phyloP scores from a whole-genome alignment of 2,888 invertebrate species.

The Dugesia japonica region DNA sequence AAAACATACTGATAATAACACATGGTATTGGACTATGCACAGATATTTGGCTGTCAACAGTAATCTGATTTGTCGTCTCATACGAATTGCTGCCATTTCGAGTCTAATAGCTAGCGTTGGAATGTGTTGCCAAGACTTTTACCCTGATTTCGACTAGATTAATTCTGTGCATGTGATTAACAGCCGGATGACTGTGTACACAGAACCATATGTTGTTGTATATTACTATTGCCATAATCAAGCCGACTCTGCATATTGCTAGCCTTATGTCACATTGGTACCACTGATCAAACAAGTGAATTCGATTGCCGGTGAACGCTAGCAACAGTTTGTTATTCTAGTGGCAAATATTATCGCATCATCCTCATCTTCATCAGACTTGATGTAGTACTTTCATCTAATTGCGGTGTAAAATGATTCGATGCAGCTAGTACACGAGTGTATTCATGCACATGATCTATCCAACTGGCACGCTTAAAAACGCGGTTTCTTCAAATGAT shows the following conservation, averaged over 20 bases:
- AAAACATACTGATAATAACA: neutral
- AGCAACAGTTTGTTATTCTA: constrained; percentile 20
- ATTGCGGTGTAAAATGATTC: constrained; percentile 15
- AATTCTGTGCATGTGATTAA: neutral
- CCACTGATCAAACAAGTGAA: constrained; percentile 14
- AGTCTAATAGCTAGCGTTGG: neutral
- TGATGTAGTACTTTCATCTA: constrained; percentile 20
- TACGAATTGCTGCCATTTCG: neutral
- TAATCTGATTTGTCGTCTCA: constrained; percentile 6
- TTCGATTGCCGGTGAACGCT: neutral
- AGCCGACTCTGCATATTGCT: constrained; percentile 11
- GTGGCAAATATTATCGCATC: constrained; percentile 14
- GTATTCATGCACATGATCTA: constrained; percentile 7
- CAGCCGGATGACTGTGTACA: constrained; percentile 16
- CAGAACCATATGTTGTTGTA: constrained; percentile 20
- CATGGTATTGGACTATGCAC: constrained; percentile 8
- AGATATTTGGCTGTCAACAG: neutral
- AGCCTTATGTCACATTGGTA: constrained; percentile 20
- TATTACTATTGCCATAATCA: constrained; percentile 15
- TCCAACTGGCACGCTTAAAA: neutral
- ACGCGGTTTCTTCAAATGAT: constrained; percentile 5
- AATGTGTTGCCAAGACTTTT: constrained; percentile 13
- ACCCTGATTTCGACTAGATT: neutral
- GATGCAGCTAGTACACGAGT: neutral
- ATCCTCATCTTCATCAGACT: neutral